These are phyloP conservation scores for Cabera pusaria DNA, from an alignment of 2,888 invertebrate species.

Conservation along the genomic window DNA sequence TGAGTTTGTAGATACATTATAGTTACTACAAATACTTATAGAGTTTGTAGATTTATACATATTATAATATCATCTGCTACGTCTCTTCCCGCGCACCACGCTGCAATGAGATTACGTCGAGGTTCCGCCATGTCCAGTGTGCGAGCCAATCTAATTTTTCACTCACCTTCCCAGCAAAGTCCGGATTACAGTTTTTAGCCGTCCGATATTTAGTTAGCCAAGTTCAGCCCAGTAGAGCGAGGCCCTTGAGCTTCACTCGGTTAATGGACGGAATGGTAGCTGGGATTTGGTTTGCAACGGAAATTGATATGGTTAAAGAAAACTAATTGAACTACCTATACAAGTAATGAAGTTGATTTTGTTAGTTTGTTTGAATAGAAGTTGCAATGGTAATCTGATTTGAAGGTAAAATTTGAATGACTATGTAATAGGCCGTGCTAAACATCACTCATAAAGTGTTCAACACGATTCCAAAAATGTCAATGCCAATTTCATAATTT, in stretches of 20 bases:
- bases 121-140: slow-evolving; percentile 38
- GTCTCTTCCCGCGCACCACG: slow-evolving; percentile 16
- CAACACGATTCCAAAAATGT: too few relatives aligned
- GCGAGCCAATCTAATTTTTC: slow-evolving; percentile 52
- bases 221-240: slow-evolving; percentile 2
- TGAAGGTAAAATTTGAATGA: too few relatives aligned
- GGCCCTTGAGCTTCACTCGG: slow-evolving; percentile 2
- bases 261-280: slow-evolving; percentile 4
- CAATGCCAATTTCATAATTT: too few relatives aligned
- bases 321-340: too few relatives aligned
- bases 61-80: slow-evolving; percentile 2
- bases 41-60: too few relatives aligned
- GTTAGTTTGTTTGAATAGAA: too few relatives aligned
- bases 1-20: too few relatives aligned
- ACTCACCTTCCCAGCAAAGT: slow-evolving; percentile 39
- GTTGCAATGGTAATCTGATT: too few relatives aligned
- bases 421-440: too few relatives aligned
- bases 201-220: slow-evolving; percentile 40
- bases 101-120: slow-evolving; percentile 43
- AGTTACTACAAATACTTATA: too few relatives aligned
- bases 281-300: not conserved
- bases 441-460: too few relatives aligned
- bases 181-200: slow-evolving; percentile 36
- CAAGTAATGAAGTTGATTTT: too few relatives aligned
- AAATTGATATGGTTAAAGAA: not conserved